Conservation (phyloP, 2,113 vertebrate genomes). For the Chaetops frenatus region DNA sequence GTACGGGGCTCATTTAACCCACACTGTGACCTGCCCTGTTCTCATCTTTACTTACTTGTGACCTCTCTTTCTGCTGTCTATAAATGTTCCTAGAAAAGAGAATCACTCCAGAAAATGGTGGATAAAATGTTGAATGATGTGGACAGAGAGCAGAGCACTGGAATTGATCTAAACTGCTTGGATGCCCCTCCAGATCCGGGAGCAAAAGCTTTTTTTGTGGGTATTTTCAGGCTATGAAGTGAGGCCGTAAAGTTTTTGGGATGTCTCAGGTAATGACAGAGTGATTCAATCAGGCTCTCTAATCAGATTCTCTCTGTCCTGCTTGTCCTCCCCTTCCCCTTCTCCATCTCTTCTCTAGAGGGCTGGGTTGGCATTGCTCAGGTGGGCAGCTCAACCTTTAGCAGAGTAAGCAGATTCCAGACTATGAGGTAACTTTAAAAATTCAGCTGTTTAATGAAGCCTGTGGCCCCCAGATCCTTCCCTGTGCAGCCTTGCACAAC, state of each 20-base stretch:
- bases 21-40: neutral
- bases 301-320: neutral
- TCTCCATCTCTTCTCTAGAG: neutral
- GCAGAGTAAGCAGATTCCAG: neutral
- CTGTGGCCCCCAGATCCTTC: neutral
- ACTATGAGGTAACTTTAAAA: neutral
- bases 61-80: slow-evolving; percentile 1
- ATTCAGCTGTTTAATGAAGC: neutral
- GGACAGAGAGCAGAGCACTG: neutral
- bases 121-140: neutral
- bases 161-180: neutral
- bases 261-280: neutral
- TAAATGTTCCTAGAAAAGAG: neutral
- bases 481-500: neutral
- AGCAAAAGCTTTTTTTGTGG: neutral
- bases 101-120: neutral
- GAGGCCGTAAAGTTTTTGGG: neutral
- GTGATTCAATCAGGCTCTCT: neutral
- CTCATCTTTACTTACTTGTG: neutral
- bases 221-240: neutral
- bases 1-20: neutral
- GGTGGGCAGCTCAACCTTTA: neutral
- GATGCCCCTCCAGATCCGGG: neutral
- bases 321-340: neutral
- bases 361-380: neutral